A percentile compares a stretch with the other conserved stretches of the same genome.
phyloP scores from a whole-genome alignment of 2,113 vertebrate genomes.

The Castor canadensis region DNA sequence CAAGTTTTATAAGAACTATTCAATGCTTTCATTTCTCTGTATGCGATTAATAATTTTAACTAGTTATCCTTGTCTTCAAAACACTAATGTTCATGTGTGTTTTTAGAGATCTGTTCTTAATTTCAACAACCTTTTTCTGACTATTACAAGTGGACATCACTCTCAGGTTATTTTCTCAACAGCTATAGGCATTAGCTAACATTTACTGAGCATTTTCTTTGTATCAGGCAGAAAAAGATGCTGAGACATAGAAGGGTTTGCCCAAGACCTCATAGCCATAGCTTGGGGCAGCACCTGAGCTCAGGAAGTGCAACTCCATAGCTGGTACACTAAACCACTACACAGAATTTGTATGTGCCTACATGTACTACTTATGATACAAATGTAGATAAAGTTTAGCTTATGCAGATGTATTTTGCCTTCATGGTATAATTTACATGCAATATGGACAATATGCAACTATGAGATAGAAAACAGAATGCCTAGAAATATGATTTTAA shows the following conservation, averaged over 20 bases:
- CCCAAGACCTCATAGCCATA: neutral
- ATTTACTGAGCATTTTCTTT: neutral
- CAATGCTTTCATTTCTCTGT: neutral
- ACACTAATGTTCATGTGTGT: neutral
- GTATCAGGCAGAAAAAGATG: neutral
- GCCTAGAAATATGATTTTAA: neutral
- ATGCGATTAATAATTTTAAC: neutral
- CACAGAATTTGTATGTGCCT: neutral
- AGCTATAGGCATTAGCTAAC: neutral
- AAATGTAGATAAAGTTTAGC: neutral
- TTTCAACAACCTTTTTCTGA: neutral
- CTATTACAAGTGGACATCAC: neutral
- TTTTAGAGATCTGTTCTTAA: neutral
- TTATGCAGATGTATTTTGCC: neutral
- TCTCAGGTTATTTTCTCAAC: neutral
- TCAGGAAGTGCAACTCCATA: neutral
- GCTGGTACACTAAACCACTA: neutral
- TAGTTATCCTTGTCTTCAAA: neutral
- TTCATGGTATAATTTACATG: neutral
- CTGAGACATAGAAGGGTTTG: neutral
- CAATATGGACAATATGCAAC: neutral
- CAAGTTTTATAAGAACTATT: neutral
- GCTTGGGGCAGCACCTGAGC: neutral
- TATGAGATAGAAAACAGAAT: neutral
- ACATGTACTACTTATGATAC: neutral